Conservation (phyloP, 2,888 invertebrate species). For the Helleia helle region DNA sequence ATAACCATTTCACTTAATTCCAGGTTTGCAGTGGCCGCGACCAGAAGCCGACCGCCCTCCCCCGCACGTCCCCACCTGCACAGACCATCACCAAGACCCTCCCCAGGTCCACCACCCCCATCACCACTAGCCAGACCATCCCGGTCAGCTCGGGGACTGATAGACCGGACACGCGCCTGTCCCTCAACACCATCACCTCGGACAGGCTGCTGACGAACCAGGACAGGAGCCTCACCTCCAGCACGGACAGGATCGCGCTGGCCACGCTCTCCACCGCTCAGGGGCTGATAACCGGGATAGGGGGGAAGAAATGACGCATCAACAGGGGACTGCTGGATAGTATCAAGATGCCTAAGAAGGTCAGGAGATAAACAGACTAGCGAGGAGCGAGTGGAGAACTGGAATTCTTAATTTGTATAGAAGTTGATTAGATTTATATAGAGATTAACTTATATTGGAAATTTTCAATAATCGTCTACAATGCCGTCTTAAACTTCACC, state of each 20-base stretch:
- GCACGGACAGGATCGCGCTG: constrained; percentile 46
- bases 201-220: constrained; percentile 40
- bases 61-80: constrained; percentile 53
- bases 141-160: constrained; percentile 35
- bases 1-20: neutral
- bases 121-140: constrained; percentile 31
- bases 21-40: constrained; percentile 70
- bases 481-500: too few relatives aligned
- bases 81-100: constrained; percentile 40
- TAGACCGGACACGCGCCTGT: constrained; percentile 37
- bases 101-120: constrained; percentile 46
- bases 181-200: constrained; percentile 38
- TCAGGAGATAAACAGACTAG: constrained; percentile 36
- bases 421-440: too few relatives aligned
- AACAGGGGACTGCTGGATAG: constrained; percentile 35
- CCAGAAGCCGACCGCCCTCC: constrained; percentile 49
- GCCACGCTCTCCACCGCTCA: constrained; percentile 55
- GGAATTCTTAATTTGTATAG: too few relatives aligned
- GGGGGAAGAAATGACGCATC: constrained; percentile 68
- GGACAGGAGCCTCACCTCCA: constrained; percentile 30
- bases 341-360: constrained; percentile 44
- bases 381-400: too few relatives aligned
- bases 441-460: too few relatives aligned
- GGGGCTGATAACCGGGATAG: constrained; percentile 49
- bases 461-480: too few relatives aligned